Evolutionary conservation across 2,888 invertebrate genomes (phyloP).

Genomic region (Unio pictorum): DNA sequence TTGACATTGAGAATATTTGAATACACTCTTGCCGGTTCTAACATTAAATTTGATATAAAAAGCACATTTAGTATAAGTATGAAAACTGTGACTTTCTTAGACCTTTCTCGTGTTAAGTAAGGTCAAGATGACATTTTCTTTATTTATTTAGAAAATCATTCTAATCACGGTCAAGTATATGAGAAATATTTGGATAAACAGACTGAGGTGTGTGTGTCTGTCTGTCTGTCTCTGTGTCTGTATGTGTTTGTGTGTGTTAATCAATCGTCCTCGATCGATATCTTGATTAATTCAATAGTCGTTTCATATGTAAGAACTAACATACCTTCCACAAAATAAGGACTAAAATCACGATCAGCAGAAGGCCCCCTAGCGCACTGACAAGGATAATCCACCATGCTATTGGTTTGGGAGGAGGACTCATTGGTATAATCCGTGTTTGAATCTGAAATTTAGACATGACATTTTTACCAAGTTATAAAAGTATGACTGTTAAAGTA

Average conservation of each 20-base stretch:
- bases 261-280: too few relatives aligned
- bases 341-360: constrained; percentile 47
- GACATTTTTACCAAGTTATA: background rate
- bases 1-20: too few relatives aligned
- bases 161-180: too few relatives aligned
- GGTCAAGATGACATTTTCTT: too few relatives aligned
- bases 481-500: background rate
- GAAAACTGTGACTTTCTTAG: background rate
- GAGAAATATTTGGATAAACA: background rate
- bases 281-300: too few relatives aligned
- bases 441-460: constrained; percentile 24
- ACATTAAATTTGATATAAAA: background rate
- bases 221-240: too few relatives aligned
- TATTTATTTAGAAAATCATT: too few relatives aligned
- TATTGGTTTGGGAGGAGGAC: constrained; percentile 29
- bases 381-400: constrained; percentile 53
- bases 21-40: too few relatives aligned
- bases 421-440: constrained; percentile 37
- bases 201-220: background rate
- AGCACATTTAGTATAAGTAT: background rate
- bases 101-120: too few relatives aligned
- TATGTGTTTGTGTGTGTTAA: too few relatives aligned
- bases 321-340: constrained; percentile 55
- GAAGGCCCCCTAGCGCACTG: constrained; percentile 46
- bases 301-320: background rate